Evolutionary conservation across 2,797 vertebrate species (phyloP).

Genomic region (Lepilemur septentrionalis): DNA sequence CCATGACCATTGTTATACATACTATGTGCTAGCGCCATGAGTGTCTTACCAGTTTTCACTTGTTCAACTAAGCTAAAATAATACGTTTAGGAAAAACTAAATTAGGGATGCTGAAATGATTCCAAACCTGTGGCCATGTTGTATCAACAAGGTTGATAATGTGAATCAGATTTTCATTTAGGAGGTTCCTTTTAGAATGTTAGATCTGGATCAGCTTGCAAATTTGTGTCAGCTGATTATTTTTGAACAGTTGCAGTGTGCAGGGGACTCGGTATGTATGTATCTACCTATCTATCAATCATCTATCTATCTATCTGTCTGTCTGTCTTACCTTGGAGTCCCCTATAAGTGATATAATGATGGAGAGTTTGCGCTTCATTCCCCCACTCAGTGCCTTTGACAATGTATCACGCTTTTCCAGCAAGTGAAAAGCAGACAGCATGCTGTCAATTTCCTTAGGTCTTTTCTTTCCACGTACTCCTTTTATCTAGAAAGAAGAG

Average conservation of each 20-base stretch:
- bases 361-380: constrained; percentile 96
- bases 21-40: neutral
- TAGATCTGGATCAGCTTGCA: neutral
- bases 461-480: constrained; percentile 87
- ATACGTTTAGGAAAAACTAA: neutral
- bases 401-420: constrained; percentile 89
- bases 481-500: constrained; percentile 89
- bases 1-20: neutral
- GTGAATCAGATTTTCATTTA: neutral
- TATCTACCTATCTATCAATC: neutral
- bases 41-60: neutral
- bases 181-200: neutral
- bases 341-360: constrained; percentile 95
- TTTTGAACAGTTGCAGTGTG: neutral
- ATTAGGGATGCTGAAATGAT: neutral
- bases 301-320: too few relatives aligned
- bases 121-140: neutral
- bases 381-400: constrained; percentile 94
- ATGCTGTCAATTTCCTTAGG: constrained; percentile 89
- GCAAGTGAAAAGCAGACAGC: constrained; percentile 90
- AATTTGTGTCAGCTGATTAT: neutral
- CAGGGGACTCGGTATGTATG: neutral
- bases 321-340: constrained; percentile 91
- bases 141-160: neutral
- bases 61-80: neutral